phyloP scores from a whole-genome alignment of 2,797 vertebrate genomes.

The Epinephelus awoara region DNA sequence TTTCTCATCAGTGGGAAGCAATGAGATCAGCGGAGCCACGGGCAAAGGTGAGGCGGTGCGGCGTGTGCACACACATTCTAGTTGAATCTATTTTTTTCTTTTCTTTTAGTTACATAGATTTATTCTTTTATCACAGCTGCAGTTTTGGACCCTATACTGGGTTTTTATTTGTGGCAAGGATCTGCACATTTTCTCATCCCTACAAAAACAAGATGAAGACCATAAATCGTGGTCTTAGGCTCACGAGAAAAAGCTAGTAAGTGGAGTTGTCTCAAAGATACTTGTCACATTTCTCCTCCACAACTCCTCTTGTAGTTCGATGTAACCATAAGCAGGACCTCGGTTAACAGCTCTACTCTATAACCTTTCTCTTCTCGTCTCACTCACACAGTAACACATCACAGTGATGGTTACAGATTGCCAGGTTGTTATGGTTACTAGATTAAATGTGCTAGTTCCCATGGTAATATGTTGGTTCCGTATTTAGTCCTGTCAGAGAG shows the following conservation, averaged over 20 bases:
- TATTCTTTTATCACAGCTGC: too few relatives aligned
- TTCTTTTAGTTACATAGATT: neutral
- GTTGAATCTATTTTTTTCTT: neutral
- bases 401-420: constrained; percentile 3
- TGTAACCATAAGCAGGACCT: neutral
- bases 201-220: neutral
- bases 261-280: neutral
- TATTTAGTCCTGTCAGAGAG: constrained; percentile 1
- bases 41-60: constrained; percentile 79
- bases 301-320: neutral
- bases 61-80: neutral
- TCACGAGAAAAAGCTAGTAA: too few relatives aligned
- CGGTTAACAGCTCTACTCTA: neutral
- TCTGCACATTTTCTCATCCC: neutral
- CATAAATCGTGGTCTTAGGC: neutral
- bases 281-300: neutral
- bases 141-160: neutral
- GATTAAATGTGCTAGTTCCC: constrained; percentile 29
- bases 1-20: constrained; percentile 83
- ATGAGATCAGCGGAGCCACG: constrained; percentile 72
- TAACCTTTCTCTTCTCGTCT: neutral
- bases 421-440: constrained; percentile 52
- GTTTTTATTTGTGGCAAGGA: too few relatives aligned
- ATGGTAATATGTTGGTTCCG: constrained; percentile 22
- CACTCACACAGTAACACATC: constrained; percentile 1